These are phyloP conservation scores for Dasysyrphus albostriatus DNA, from an alignment of 2,888 invertebrate genomes.

Conservation along the genomic window DNA sequence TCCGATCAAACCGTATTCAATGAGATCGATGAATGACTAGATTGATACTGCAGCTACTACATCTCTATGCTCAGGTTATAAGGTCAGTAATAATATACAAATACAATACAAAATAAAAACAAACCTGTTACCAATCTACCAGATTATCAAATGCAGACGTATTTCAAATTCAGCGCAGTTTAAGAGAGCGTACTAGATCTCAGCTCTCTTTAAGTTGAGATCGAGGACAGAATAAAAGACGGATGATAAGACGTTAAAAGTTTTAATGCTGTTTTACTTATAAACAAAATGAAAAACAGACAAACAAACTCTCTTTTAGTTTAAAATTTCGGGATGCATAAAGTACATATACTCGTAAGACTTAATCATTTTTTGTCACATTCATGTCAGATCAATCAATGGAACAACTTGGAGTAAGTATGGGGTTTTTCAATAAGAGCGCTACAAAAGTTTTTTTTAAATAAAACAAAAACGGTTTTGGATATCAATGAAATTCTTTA, in stretches of 20 bases:
- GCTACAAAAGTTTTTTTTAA: no score
- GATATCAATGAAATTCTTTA: no score
- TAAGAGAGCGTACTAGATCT: neutral
- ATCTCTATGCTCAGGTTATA: neutral
- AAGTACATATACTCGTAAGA: no score
- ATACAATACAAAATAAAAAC: neutral
- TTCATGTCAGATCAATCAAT: no score
- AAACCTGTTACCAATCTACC: neutral
- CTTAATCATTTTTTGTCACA: no score
- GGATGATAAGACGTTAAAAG: neutral
- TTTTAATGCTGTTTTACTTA: no score
- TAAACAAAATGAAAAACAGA: neutral
- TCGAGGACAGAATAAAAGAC: neutral
- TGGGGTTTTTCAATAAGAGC: no score
- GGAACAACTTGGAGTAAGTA: no score
- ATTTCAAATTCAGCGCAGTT: neutral
- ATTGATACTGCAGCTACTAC: neutral
- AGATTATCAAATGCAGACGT: neutral
- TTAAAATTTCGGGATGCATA: no score
- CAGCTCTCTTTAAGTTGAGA: neutral
- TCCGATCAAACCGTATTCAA: neutral
- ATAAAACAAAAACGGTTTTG: no score
- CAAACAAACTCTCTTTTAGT: neutral
- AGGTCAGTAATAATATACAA: neutral
- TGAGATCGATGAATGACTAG: slow-evolving; percentile 16